phyloP scores from a whole-genome alignment of 2,888 invertebrate genomes.

The Heteromurus nitidus region DNA sequence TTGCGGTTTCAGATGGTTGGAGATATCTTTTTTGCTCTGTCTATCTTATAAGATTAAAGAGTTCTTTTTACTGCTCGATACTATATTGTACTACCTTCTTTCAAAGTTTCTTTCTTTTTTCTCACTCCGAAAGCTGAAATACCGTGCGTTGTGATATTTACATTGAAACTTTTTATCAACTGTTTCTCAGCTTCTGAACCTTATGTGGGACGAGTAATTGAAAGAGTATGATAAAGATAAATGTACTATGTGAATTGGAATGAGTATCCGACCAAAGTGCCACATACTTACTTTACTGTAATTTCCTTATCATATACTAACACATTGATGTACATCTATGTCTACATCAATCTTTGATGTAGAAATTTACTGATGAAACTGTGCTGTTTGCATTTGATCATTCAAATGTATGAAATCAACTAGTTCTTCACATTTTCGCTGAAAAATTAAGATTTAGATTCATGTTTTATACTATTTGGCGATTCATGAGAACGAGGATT shows the following conservation, averaged over 20 bases:
- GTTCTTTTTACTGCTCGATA: neutral
- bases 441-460: no score
- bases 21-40: constrained; percentile 29
- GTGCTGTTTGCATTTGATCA: no score
- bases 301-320: no score
- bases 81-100: neutral
- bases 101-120: neutral
- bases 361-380: no score
- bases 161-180: constrained; percentile 25
- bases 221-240: neutral
- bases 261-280: no score
- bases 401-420: no score
- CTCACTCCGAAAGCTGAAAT: constrained; percentile 27
- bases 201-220: constrained; percentile 25
- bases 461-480: no score
- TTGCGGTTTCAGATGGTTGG: constrained; percentile 45
- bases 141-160: constrained; percentile 46
- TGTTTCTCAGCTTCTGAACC: constrained; percentile 8
- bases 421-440: no score
- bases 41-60: neutral
- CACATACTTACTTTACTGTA: no score
- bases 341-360: no score
- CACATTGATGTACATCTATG: no score
- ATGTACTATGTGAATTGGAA: neutral
- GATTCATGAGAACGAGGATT: no score